These are phyloP conservation scores for Lordiphosa mommai DNA, from an alignment of 1,140 invertebrate species.

Conservation along the genomic window DNA sequence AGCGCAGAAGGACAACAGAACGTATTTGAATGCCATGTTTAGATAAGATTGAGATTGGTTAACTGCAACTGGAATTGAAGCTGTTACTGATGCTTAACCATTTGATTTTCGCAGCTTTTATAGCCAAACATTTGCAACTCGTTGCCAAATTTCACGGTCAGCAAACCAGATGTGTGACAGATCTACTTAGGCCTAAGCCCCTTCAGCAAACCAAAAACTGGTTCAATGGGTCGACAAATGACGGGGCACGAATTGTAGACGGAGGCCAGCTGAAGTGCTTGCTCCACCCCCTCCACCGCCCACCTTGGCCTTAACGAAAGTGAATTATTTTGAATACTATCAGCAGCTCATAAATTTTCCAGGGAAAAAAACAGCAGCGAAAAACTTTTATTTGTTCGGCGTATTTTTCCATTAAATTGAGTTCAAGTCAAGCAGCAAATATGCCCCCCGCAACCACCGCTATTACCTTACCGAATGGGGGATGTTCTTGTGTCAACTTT, in stretches of 20 bases:
- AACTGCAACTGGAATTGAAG: constrained; percentile 34
- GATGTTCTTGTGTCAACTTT: constrained; percentile 59
- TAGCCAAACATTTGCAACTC: constrained; percentile 26
- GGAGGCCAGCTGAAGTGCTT: background rate
- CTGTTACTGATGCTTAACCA: constrained; percentile 58
- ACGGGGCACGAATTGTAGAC: constrained; percentile 7
- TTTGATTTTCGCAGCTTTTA: constrained; percentile 34
- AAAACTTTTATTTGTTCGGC: constrained; percentile 62
- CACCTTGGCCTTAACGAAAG: constrained; percentile 17
- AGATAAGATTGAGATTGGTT: background rate
- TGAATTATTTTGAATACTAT: constrained; percentile 75
- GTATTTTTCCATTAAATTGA: constrained; percentile 78
- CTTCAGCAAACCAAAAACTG: constrained; percentile 37
- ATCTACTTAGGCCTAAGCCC: constrained; percentile 64
- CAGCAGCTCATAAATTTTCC: constrained; percentile 70
- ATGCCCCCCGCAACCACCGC: constrained; percentile 19
- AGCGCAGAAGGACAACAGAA: constrained; percentile 79
- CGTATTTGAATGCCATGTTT: constrained; percentile 78
- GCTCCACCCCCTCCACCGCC: background rate
- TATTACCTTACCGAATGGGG: constrained; percentile 16
- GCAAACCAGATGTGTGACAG: constrained; percentile 48
- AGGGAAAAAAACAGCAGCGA: constrained; percentile 16
- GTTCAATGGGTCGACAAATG: constrained; percentile 56
- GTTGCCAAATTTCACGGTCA: constrained; percentile 65
- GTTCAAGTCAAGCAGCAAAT: constrained; percentile 71